These are phyloP conservation scores for Malacoctenus gilli DNA, from an alignment of 2,797 vertebrate species.

Conservation along the genomic window DNA sequence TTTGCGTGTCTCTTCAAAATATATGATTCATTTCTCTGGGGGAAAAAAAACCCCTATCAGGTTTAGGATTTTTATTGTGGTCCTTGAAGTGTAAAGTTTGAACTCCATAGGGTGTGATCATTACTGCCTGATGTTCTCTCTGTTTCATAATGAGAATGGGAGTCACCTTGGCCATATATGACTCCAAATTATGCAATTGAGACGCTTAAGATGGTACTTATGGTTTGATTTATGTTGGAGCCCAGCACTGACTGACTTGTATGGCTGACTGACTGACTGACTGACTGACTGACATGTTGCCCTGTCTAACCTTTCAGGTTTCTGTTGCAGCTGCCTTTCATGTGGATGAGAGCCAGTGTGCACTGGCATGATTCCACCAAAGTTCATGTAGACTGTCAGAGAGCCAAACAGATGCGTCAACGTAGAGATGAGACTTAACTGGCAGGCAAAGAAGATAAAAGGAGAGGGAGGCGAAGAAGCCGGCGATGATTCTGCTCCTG, in stretches of 20 bases:
- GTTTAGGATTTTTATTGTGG: background rate
- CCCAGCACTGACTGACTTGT: background rate
- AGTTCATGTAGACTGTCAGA: background rate
- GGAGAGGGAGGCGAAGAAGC: background rate
- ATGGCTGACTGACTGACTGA: background rate
- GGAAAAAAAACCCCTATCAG: background rate
- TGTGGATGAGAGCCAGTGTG: background rate
- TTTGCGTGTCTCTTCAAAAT: too few species aligned
- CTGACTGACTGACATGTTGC: conserved; percentile 4
- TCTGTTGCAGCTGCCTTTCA: background rate
- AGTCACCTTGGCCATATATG: too few species aligned
- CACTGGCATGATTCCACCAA: background rate
- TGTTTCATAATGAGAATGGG: too few species aligned
- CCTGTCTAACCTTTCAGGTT: conserved; percentile 5
- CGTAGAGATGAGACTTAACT: background rate
- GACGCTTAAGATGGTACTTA: too few species aligned
- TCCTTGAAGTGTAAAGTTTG: background rate
- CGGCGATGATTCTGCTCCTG: background rate
- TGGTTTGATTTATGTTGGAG: background rate
- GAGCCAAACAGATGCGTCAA: background rate
- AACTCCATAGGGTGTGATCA: background rate
- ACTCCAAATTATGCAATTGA: too few species aligned
- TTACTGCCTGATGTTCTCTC: background rate
- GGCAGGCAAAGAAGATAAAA: background rate
- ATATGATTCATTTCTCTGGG: too few species aligned